These are phyloP conservation scores for Pelosia muscerda DNA, from an alignment of 2,888 invertebrate species.

Conservation along the genomic window DNA sequence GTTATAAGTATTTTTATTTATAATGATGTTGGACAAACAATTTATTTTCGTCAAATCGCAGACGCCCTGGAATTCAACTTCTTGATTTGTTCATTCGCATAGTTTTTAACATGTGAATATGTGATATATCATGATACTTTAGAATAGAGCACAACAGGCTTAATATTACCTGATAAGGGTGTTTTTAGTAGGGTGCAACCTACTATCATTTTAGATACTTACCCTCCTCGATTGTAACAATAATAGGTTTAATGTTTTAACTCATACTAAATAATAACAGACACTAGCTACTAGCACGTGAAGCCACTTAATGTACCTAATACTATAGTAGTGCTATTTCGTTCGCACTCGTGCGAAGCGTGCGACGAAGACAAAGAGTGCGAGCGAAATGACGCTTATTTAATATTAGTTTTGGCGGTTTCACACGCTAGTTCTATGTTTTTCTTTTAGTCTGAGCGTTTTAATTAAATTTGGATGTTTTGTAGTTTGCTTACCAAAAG, in stretches of 20 bases:
- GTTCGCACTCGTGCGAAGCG: no score
- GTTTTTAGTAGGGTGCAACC: not conserved
- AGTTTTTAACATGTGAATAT: conserved; percentile 3
- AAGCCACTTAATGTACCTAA: no score
- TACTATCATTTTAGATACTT: not conserved
- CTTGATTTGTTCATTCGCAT: not conserved
- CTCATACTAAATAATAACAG: no score
- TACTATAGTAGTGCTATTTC: no score
- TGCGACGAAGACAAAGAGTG: no score
- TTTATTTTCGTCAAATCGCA: not conserved
- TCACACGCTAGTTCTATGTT: no score
- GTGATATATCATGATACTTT: conserved; percentile 2
- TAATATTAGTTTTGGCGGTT: no score
- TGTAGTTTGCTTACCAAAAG: not conserved
- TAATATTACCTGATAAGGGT: not conserved
- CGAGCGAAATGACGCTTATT: no score
- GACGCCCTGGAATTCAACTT: not conserved
- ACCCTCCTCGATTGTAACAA: not conserved
- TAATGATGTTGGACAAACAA: not conserved
- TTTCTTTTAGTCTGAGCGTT: no score
- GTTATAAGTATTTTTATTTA: not conserved
- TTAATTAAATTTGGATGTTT: not conserved
- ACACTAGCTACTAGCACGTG: no score
- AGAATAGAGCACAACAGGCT: conserved; percentile 3
- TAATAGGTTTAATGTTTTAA: not conserved